Base-by-base conservation (phyloP, 2,113 vertebrate genomes). In the Struthidea cinerea region DNA sequence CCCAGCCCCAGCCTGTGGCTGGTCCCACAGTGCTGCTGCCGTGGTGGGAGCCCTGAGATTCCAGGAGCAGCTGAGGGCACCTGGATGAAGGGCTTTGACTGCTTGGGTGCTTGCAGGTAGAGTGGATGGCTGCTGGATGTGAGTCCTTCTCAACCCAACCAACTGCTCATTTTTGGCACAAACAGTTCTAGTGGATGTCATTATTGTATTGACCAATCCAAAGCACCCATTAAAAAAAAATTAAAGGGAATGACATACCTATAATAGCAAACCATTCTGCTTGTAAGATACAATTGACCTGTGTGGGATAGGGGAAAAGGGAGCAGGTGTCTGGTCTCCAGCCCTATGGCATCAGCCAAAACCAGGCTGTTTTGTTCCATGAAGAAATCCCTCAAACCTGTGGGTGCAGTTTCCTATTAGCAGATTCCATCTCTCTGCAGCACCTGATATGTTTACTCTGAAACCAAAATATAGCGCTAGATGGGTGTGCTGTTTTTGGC, bases 61-160 rank as follows among this genome's bases (percentile, higher is more conserved):
- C 0, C 1, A 17, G 19, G 19, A 9, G 4, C 7, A 77, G 18
- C 35, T 0, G 1, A 11, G 19, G 7, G 3, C 7, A 61, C 12
- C 28, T 32, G 55, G 6, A 27, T 61, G n/a, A 65, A 47, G 30
- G 37, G 1, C 16, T 84, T 52, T 10, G 3, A 37, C 33, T 71
- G 26, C 70, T 71, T 1, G 0, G 27, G 11, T 53, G 30, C 30
- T 83, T 76, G 41, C 42, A 67, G 78, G 22, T 2, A 2, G 18
- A 44, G 28, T 0, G 2, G 39, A 63, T 52, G 37, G 33, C 35
- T 50, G 18, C 6, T 64, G 44, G 24, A 49, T 52, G 18, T 37
- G 20, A 11, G 11, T 32, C 5, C 2, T 18, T 50, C 59, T 9
- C 23, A 87, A 49, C 10, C 17, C 55, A 73, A 41, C 3, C 3